Percentiles rank a stretch among this genome's conserved stretches.
Evolutionary conservation across 2,113 vertebrate genomes (phyloP).

Genomic region (Prochilodus magdalenae): DNA sequence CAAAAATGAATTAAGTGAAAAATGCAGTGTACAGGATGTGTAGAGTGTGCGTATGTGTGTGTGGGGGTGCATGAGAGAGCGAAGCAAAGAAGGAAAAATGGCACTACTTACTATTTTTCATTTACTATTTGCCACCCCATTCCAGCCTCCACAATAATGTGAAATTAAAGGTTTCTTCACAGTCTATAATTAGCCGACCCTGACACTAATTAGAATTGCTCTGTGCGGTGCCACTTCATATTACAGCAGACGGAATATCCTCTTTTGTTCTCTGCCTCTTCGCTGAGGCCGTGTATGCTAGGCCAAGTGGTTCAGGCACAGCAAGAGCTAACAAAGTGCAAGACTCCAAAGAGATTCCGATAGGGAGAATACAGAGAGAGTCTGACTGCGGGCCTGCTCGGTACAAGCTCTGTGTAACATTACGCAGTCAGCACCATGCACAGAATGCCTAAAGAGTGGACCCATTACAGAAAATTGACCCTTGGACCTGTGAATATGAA

Average conservation of each 20-base stretch:
- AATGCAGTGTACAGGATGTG: not conserved
- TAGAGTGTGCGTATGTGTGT: not conserved
- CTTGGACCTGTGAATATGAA: constrained; percentile 2
- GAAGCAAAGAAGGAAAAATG: constrained; percentile 27
- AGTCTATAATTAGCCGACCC: constrained; percentile 70
- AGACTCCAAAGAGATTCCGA: constrained; percentile 8
- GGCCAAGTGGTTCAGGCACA: not conserved
- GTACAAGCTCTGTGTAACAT: not conserved
- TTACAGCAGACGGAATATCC: constrained; percentile 61
- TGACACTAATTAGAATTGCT: constrained; percentile 71
- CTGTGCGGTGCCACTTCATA: constrained; percentile 60
- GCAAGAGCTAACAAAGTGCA: constrained; percentile 1
- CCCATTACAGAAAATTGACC: constrained; percentile 21
- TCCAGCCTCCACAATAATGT: constrained; percentile 55
- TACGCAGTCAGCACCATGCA: constrained; percentile 18
- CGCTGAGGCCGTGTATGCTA: not conserved
- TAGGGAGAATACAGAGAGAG: not conserved
- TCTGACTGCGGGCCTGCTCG: not conserved
- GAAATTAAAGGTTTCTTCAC: constrained; percentile 69
- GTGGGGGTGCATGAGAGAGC: not conserved
- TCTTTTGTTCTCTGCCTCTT: constrained; percentile 48
- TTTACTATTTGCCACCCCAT: constrained; percentile 24
- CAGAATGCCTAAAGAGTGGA: not conserved
- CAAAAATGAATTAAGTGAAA: too few species aligned
- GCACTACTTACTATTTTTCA: constrained; percentile 14